Evolutionary conservation across 2,888 invertebrate species (phyloP), one percentile per base, ranked within the genome.

Genomic region (Trissoscelio sp.): DNA sequence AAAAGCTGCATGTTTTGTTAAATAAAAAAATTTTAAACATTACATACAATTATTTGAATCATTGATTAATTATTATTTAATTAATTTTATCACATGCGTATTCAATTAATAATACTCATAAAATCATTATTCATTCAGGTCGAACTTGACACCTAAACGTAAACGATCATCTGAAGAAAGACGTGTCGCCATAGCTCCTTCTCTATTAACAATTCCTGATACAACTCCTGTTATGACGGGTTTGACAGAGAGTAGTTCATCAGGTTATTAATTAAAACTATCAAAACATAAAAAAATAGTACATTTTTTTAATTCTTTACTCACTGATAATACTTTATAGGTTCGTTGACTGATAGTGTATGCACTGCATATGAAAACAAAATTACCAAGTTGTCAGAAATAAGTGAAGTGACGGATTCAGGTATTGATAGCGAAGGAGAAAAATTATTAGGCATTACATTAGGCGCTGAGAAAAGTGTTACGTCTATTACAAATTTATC

Each of bases 191-290:
- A 88, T 91, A 62, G 89, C 92, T 73, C 91, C 93, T 34, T 90
- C 92, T 82, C 86, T 93, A 66, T 90, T 92, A 85, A 92, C 92
- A 57, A 92, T 93, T 64, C 91, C 92, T 66, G 93, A 93, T 85
- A 86, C 86, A 84, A 83, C 85, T 83, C 86, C 88, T 83, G 84
- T 88, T 82, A 88, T 88, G 82, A 86, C 92, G 67, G 92, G 92
- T 82, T 89, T 94, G 67, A 94, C 94, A 0, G 94, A 94, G 87
- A 94, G 94, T 88, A 94, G 94, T 85, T 94, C 94, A 22, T 94
- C 94, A 70, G 94, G 94, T 91, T 86, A 66, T 20, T 64, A 53
- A 46, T 60, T 28, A 18, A 64, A n/a, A n/a, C 11, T n/a, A 37
- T n/a, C 6, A 7, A 31, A 31, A 7, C n/a, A 37, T n/a, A 37